phyloP scores from a whole-genome alignment of 2,797 vertebrate species.

The Tenualosa ilisha region DNA sequence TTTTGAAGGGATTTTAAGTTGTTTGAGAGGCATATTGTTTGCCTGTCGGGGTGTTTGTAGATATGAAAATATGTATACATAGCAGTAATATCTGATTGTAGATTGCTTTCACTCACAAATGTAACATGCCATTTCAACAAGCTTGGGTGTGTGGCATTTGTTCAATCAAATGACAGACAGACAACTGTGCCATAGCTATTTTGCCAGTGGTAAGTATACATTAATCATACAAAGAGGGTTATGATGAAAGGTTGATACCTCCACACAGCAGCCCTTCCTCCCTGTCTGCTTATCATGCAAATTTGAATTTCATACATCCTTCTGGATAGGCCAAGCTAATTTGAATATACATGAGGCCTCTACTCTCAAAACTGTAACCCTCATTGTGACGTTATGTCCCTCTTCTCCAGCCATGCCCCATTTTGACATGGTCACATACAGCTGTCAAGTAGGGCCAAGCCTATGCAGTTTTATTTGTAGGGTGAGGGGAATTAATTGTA shows the following conservation, averaged over 20 bases:
- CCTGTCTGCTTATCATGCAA: constrained; percentile 20
- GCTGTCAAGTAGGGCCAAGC: not conserved
- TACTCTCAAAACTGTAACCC: not conserved
- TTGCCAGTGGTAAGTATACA: not conserved
- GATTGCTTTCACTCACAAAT: not conserved
- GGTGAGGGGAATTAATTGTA: not conserved
- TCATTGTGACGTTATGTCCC: not conserved
- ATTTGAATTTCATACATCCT: constrained; percentile 23
- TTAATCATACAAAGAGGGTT: constrained; percentile 10
- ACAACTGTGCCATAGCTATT: not conserved
- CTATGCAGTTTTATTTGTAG: not conserved
- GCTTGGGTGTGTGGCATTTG: not conserved
- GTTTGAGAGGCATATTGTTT: not conserved
- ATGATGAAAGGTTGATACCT: constrained; percentile 1
- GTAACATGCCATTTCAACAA: not conserved
- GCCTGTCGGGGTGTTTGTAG: not conserved
- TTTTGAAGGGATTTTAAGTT: not conserved
- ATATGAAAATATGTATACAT: not conserved
- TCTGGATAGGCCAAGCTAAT: constrained; percentile 19
- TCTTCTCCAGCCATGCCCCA: not conserved
- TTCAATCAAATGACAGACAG: not conserved
- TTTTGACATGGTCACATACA: not conserved
- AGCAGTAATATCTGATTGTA: not conserved
- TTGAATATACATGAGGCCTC: constrained; percentile 33
- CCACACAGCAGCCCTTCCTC: not conserved